Conservation (phyloP, 2,113 vertebrate species). For the Brachypodius melanocephalos region DNA sequence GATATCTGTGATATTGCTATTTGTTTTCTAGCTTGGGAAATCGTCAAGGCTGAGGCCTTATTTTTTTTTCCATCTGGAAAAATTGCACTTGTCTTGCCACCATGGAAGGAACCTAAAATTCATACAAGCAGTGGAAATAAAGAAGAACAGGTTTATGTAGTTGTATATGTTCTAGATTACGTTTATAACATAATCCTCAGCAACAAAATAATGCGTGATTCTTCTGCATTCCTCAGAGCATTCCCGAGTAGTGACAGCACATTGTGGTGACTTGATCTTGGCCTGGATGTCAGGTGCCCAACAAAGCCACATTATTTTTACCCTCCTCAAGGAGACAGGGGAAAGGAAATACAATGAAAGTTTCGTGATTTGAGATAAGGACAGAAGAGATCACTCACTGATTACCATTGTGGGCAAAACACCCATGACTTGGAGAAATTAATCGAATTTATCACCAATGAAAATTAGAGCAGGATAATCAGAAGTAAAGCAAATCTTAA, state of each 20-base stretch:
- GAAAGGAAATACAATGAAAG: not conserved
- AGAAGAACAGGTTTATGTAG: not conserved
- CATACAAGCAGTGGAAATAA: not conserved
- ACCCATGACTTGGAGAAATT: not conserved
- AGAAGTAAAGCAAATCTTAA: not conserved
- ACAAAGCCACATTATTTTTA: not conserved
- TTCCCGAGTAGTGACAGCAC: not conserved
- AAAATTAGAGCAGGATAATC: not conserved
- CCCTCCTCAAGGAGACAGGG: not conserved
- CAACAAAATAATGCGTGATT: not conserved
- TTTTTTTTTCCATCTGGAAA: not conserved
- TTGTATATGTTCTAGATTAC: not conserved
- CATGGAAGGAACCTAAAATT: not conserved
- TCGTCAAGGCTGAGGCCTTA: not conserved
- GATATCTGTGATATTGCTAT: not conserved
- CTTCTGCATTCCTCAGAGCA: not conserved
- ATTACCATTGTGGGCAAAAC: fast-evolving
- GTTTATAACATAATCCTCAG: not conserved
- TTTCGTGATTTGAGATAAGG: not conserved
- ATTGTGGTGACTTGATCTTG: not conserved
- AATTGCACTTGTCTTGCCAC: not conserved
- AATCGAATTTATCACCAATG: not conserved
- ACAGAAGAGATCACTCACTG: not conserved
- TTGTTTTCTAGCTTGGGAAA: not conserved
- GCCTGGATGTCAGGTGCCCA: not conserved